phyloP scores from a whole-genome alignment of 2,797 vertebrate genomes.

The Acanthopagrus latus region DNA sequence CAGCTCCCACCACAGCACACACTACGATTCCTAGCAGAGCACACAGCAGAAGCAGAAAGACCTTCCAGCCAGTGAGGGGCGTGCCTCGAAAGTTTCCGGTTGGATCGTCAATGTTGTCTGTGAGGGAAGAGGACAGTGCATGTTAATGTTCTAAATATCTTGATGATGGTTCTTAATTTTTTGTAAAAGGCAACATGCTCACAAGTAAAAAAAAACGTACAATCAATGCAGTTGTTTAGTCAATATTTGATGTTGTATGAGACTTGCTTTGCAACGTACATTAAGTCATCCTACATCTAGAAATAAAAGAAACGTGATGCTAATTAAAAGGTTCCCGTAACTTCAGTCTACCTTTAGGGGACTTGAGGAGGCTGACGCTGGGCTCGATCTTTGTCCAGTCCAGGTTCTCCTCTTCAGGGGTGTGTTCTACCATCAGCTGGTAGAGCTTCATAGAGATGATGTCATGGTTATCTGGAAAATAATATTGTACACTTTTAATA shows the following conservation, averaged over 20 bases:
- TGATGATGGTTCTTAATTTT: no score
- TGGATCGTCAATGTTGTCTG: constrained; percentile 97
- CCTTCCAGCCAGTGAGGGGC: constrained; percentile 96
- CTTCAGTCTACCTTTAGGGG: constrained; percentile 91
- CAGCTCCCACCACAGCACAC: constrained; percentile 95
- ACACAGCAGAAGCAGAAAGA: constrained; percentile 95
- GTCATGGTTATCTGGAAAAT: constrained; percentile 94
- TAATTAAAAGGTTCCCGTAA: not conserved
- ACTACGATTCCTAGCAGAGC: constrained; percentile 95
- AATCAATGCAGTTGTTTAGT: not conserved
- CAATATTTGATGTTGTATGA: not conserved
- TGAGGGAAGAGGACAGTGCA: not conserved
- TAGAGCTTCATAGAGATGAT: constrained; percentile 99
- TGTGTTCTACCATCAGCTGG: constrained; percentile 97
- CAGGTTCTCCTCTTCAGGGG: constrained; percentile 92
- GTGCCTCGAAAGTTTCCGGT: constrained; percentile 96
- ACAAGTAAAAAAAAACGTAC: not conserved
- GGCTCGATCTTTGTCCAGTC: constrained; percentile 99
- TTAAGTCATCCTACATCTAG: not conserved
- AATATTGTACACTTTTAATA: accelerated
- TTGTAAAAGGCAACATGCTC: no score
- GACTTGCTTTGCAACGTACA: not conserved
- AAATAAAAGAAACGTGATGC: not conserved
- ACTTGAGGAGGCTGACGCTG: constrained; percentile 94
- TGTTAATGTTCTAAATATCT: not conserved